Conservation (phyloP, 2,888 invertebrate species). For the Onthophagus sagittarius region DNA sequence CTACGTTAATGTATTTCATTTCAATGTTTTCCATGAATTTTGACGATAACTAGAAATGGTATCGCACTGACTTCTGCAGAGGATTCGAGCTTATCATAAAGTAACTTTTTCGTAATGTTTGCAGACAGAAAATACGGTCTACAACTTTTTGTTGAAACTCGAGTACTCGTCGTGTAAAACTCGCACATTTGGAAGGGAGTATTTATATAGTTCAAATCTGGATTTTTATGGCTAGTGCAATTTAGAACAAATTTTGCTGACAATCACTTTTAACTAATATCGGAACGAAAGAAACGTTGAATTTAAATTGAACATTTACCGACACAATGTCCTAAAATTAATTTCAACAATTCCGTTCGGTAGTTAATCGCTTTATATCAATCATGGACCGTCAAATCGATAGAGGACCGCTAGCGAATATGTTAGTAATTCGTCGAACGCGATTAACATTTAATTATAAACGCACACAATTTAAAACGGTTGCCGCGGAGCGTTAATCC, state of each 20-base stretch:
- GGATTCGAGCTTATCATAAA: constrained; percentile 7
- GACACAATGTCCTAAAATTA: neutral
- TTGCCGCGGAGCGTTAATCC: neutral
- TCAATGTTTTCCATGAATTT: neutral
- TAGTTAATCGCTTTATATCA: constrained; percentile 6
- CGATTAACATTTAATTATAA: constrained; percentile 12
- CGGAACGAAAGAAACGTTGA: neutral
- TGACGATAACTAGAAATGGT: neutral
- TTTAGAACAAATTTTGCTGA: neutral
- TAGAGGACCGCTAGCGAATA: neutral
- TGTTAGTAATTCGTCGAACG: constrained; percentile 7
- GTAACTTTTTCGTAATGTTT: neutral
- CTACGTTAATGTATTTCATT: neutral
- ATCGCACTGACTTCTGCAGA: constrained; percentile 4
- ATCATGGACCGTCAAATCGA: constrained; percentile 3
- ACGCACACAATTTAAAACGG: constrained; percentile 9
- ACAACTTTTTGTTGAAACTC: neutral
- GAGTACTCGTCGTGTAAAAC: neutral
- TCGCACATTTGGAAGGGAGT: constrained; percentile 13
- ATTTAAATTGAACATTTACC: neutral
- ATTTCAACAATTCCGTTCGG: neutral
- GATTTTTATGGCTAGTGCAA: neutral
- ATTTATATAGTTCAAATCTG: constrained; percentile 3
- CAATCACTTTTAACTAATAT: neutral
- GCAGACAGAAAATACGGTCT: neutral